Evolutionary conservation across 2,113 vertebrate genomes (phyloP).

Genomic region (Felis chaus): DNA sequence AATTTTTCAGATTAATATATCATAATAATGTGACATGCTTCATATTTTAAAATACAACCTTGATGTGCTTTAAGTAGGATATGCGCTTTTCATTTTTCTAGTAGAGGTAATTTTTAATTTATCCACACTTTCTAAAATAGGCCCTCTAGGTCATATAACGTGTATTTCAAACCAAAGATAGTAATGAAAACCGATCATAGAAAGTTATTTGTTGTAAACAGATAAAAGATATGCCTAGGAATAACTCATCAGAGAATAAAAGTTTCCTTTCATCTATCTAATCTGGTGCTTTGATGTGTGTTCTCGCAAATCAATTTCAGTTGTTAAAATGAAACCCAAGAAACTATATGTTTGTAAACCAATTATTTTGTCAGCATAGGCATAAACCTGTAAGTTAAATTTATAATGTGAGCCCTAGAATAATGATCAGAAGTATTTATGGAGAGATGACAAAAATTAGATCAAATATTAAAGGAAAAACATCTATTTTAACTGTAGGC

Average conservation of each 20-base stretch:
- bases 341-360: neutral
- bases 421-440: neutral
- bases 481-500: constrained; percentile 17
- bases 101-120: constrained; percentile 2
- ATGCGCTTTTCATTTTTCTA: constrained; percentile 13
- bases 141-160: neutral
- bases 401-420: neutral
- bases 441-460: neutral
- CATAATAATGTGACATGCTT: constrained; percentile 59
- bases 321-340: constrained; percentile 27
- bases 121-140: neutral
- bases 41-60: neutral
- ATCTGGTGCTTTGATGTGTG: neutral
- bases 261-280: neutral
- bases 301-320: neutral
- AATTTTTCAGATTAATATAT: constrained; percentile 62
- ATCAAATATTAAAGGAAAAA: neutral
- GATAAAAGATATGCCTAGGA: neutral
- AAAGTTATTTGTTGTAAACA: neutral
- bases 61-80: neutral
- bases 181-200: neutral
- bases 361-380: constrained; percentile 22
- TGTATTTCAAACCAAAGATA: neutral
- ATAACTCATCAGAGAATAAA: neutral
- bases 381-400: neutral